These are phyloP conservation scores for Cristatella mucedo DNA, from an alignment of 2,888 invertebrate species.

Conservation along the genomic window DNA sequence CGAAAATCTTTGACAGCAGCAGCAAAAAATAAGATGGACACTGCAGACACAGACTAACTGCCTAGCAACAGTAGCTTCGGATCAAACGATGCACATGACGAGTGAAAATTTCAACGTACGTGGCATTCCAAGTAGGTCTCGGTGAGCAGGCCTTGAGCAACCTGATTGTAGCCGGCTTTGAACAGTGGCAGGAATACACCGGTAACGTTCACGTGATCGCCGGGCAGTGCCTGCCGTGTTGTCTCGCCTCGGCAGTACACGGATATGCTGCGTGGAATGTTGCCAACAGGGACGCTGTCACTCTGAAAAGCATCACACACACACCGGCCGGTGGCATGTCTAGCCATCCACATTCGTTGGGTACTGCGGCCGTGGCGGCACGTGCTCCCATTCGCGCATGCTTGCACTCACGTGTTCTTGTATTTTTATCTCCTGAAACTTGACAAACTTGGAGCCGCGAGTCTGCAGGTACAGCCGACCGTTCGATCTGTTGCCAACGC, in stretches of 20 bases:
- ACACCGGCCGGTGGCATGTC: too few relatives aligned
- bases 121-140: conserved; percentile 93
- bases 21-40: too few relatives aligned
- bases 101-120: conserved; percentile 54
- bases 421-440: conserved; percentile 93
- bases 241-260: conserved; percentile 82
- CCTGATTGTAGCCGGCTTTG: conserved; percentile 59
- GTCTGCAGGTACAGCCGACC: conserved; percentile 87
- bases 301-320: conserved; percentile 49
- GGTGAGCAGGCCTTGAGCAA: conserved; percentile 68
- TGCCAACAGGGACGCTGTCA: conserved; percentile 93
- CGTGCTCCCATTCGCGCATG: too few relatives aligned
- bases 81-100: too few relatives aligned
- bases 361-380: too few relatives aligned
- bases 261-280: conserved; percentile 81
- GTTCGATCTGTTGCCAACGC: conserved; percentile 70
- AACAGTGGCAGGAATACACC: conserved; percentile 72
- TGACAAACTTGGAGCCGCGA: conserved; percentile 86
- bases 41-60: too few relatives aligned
- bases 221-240: conserved; percentile 74
- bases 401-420: conserved; percentile 83
- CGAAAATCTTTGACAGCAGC: too few relatives aligned
- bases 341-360: too few relatives aligned
- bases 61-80: too few relatives aligned
- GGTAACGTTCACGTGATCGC: conserved; percentile 77